phyloP scores from a whole-genome alignment of 2,113 vertebrate species.

The Hypanus sabinus region DNA sequence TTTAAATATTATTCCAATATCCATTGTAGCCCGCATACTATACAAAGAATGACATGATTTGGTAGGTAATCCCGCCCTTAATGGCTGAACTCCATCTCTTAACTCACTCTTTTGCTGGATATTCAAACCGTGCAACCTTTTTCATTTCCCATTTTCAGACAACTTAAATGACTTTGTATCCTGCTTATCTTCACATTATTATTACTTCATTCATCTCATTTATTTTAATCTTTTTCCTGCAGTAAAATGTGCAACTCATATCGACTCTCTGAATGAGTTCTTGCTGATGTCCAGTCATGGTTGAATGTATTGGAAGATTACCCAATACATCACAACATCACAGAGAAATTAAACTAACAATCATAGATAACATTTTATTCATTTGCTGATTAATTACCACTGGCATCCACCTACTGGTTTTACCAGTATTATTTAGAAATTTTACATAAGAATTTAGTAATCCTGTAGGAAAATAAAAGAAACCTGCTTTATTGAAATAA shows the following conservation, averaged over 20 bases:
- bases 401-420: background rate
- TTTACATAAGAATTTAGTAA: background rate
- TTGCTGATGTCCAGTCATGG: background rate
- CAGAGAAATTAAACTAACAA: background rate
- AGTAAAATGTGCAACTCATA: background rate
- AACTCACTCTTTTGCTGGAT: background rate
- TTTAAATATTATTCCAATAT: background rate
- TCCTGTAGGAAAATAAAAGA: background rate
- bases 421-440: background rate
- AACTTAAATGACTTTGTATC: background rate
- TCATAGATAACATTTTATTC: background rate
- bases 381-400: background rate
- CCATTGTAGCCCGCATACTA: background rate
- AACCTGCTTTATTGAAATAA: background rate
- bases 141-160: background rate
- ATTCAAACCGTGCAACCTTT: background rate
- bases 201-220: background rate
- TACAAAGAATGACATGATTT: background rate
- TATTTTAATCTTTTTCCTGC: background rate
- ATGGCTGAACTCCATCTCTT: background rate
- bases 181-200: background rate
- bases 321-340: background rate
- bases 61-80: background rate
- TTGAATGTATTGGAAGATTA: background rate
- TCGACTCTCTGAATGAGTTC: background rate